A percentile compares a stretch with the other conserved stretches of the same genome.
These are phyloP conservation scores for Gymnoscopelus microlampas DNA, from an alignment of 2,797 vertebrate genomes.

Conservation along the genomic window DNA sequence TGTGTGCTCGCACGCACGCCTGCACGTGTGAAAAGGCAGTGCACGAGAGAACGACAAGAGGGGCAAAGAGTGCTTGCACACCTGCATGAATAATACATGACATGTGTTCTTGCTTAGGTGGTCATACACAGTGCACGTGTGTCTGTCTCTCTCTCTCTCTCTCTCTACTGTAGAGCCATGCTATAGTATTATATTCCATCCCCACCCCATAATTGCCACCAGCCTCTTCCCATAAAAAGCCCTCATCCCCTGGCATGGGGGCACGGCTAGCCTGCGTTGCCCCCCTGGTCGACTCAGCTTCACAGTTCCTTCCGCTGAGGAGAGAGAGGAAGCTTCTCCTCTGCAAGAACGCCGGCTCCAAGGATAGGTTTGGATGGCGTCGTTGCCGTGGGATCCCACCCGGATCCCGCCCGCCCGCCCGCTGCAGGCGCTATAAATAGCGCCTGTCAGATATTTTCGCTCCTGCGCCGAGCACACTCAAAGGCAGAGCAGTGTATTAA, in stretches of 20 bases:
- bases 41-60: conserved; percentile 16
- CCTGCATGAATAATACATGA: conserved; percentile 66
- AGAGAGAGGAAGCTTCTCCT: too few relatives aligned
- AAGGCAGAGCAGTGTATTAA: conserved; percentile 78
- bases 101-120: conserved; percentile 51
- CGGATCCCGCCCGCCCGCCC: conserved; percentile 74
- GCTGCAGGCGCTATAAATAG: conserved; percentile 80
- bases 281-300: conserved; percentile 16
- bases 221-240: conserved; percentile 49
- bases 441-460: conserved; percentile 82
- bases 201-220: conserved; percentile 43
- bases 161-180: conserved; percentile 50
- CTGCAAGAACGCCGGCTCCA: too few relatives aligned
- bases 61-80: conserved; percentile 37
- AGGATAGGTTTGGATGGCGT: too few relatives aligned
- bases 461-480: conserved; percentile 72
- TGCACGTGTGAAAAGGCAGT: conserved; percentile 13
- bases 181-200: conserved; percentile 33
- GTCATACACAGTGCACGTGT: conserved; percentile 25
- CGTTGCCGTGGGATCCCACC: too few relatives aligned
- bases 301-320: conserved; percentile 45
- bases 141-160: conserved; percentile 13
- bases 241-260: conserved; percentile 27
- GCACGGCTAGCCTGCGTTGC: conserved; percentile 46
- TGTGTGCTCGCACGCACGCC: neutral